A percentile compares a stretch with the other conserved stretches of the same genome.
These are phyloP conservation scores for Drosophila watanabei DNA, from an alignment of 1,140 invertebrate genomes.

Conservation along the genomic window DNA sequence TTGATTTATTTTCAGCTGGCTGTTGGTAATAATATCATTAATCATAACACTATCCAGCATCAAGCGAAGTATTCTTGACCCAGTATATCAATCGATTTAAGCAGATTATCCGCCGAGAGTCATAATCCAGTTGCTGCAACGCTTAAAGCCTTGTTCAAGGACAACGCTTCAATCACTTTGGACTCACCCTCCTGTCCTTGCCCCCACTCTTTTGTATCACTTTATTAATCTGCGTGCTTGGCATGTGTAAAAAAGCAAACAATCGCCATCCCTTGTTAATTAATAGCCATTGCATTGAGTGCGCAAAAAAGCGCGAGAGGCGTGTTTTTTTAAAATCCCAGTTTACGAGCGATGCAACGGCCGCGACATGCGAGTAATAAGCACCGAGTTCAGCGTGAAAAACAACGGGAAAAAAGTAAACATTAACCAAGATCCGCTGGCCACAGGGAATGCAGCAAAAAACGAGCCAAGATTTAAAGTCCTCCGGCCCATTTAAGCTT, in stretches of 20 bases:
- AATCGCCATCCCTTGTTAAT: conserved; percentile 65
- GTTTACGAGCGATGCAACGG: conserved; percentile 46
- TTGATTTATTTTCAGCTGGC: background rate
- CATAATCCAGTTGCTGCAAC: conserved; percentile 24
- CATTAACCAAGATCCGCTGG: conserved; percentile 42
- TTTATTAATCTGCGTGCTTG: conserved; percentile 56
- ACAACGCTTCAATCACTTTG: background rate
- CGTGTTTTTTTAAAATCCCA: conserved; percentile 52
- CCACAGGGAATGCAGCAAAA: conserved; percentile 24
- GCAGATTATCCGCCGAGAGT: conserved; percentile 4
- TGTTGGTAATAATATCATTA: background rate
- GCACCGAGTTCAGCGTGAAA: conserved; percentile 29
- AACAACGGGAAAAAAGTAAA: conserved; percentile 44
- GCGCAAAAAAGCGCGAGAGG: conserved; percentile 36
- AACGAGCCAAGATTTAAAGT: conserved; percentile 13
- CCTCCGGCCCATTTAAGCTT: conserved; percentile 54
- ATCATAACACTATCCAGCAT: background rate
- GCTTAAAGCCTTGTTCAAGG: conserved; percentile 10
- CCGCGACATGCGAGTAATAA: conserved; percentile 53
- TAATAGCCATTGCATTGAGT: conserved; percentile 73
- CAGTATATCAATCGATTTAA: background rate
- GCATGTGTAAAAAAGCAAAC: conserved; percentile 49
- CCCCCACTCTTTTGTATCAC: conserved; percentile 25
- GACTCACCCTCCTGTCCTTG: background rate
- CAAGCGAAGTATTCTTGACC: background rate